Evolutionary conservation across 2,113 vertebrate genomes (phyloP).

Genomic region (Aegithalos caudatus): DNA sequence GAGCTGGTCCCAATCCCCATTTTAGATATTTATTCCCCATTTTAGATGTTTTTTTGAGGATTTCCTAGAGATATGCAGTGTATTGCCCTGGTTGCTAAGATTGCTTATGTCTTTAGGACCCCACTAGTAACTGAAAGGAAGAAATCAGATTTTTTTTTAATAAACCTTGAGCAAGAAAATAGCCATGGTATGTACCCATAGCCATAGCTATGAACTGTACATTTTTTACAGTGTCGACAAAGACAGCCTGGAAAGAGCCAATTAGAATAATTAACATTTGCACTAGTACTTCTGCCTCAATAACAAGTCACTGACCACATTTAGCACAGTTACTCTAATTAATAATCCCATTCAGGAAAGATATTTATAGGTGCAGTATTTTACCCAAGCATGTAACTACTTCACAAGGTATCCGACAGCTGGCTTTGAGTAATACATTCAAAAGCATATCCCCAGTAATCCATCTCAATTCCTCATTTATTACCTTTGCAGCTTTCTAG

Average conservation of each 20-base stretch:
- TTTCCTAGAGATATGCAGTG: not conserved
- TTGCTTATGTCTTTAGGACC: not conserved
- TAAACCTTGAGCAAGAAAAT: not conserved
- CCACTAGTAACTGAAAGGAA: not conserved
- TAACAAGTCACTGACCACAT: not conserved
- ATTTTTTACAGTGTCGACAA: not conserved
- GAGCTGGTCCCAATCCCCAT: not conserved
- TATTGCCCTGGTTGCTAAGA: not conserved
- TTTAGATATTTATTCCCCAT: not conserved
- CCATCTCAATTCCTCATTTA: constrained; percentile 52
- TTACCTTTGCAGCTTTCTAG: constrained; percentile 31
- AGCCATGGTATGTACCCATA: not conserved
- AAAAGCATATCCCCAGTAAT: constrained; percentile 1
- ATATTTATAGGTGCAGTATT: not conserved
- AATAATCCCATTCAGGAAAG: not conserved
- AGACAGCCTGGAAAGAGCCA: not conserved
- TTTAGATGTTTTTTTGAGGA: not conserved
- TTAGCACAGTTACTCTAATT: not conserved
- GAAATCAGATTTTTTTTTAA: not conserved
- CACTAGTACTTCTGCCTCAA: not conserved
- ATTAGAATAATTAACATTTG: not conserved
- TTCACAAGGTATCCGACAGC: not conserved
- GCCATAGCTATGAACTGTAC: not conserved
- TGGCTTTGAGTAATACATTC: not conserved
- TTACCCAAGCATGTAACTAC: not conserved